phyloP scores from a whole-genome alignment of 2,113 vertebrate genomes.

The Prolemur simus region DNA sequence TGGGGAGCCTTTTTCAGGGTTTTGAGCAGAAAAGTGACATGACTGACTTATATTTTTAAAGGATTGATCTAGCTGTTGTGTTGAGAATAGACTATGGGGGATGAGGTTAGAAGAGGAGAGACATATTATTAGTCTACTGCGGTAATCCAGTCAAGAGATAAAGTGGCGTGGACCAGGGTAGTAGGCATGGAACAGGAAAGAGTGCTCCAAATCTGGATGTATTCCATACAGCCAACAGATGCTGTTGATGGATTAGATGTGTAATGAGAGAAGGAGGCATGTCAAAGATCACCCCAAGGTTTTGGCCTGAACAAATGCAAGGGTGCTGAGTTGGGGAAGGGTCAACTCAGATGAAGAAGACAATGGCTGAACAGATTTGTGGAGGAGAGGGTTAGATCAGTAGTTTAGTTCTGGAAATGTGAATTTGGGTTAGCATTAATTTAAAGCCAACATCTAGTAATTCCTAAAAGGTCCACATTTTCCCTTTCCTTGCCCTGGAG shows the following conservation, averaged over 20 bases:
- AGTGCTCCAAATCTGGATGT: neutral
- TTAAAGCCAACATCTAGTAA: too few species aligned
- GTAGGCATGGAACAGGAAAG: neutral
- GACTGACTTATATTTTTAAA: neutral
- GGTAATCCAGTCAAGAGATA: neutral
- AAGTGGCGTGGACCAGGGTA: neutral
- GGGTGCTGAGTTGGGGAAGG: neutral
- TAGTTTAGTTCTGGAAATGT: too few species aligned
- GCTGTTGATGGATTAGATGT: neutral
- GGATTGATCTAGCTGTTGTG: neutral
- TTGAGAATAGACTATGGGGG: neutral
- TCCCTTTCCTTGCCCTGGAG: too few species aligned
- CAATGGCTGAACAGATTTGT: neutral
- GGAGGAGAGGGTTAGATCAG: too few species aligned
- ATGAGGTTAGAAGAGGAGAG: neutral
- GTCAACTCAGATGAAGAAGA: neutral
- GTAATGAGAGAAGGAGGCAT: neutral
- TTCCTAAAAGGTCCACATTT: too few species aligned
- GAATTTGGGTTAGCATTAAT: too few species aligned
- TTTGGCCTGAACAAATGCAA: neutral
- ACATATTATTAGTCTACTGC: neutral
- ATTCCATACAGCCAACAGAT: neutral
- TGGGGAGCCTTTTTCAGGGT: neutral
- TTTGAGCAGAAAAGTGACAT: neutral
- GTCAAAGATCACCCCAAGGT: neutral